Percentiles rank a stretch among this genome's conserved stretches.
Conservation (phyloP, 2,797 vertebrate genomes). For the Lerista edwardsae region DNA sequence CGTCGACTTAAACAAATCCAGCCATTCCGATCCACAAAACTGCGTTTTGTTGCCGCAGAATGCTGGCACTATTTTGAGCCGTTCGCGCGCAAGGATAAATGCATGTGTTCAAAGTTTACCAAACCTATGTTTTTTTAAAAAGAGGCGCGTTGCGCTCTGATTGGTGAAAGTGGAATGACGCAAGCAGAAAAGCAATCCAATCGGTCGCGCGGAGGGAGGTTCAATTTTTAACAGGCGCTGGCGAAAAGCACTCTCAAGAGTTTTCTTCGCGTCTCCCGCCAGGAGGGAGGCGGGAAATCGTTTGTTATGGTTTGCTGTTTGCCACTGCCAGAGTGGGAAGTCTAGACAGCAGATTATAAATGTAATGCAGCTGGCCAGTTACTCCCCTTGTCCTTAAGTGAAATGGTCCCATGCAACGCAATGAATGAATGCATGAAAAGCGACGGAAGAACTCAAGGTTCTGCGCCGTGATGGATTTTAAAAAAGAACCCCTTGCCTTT, state of each 20-base stretch:
- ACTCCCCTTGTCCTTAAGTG: too few species aligned
- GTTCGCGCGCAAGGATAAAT: conserved; percentile 42
- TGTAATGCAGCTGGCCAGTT: too few species aligned
- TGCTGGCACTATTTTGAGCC: neutral
- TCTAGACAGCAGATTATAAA: too few species aligned
- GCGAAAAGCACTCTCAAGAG: rapidly evolving
- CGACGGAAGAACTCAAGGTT: too few species aligned
- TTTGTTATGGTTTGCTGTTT: neutral
- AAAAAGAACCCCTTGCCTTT: too few species aligned
- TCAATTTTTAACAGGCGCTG: neutral
- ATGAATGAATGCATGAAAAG: too few species aligned
- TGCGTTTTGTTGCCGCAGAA: too few species aligned
- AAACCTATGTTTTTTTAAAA: neutral
- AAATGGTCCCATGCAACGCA: too few species aligned
- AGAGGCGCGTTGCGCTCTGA: neutral
- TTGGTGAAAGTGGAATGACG: neutral
- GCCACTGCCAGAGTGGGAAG: neutral
- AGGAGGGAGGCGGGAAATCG: neutral
- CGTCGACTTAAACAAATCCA: neutral
- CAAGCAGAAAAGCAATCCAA: neutral
- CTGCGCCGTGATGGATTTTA: too few species aligned
- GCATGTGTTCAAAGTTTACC: rapidly evolving
- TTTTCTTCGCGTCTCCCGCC: neutral
- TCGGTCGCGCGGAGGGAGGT: neutral
- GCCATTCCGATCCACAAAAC: too few species aligned